A percentile compares a stretch with the other conserved stretches of the same genome.
Evolutionary conservation across 2,113 vertebrate species (phyloP).

Genomic region (Oreotrochilus melanogaster): DNA sequence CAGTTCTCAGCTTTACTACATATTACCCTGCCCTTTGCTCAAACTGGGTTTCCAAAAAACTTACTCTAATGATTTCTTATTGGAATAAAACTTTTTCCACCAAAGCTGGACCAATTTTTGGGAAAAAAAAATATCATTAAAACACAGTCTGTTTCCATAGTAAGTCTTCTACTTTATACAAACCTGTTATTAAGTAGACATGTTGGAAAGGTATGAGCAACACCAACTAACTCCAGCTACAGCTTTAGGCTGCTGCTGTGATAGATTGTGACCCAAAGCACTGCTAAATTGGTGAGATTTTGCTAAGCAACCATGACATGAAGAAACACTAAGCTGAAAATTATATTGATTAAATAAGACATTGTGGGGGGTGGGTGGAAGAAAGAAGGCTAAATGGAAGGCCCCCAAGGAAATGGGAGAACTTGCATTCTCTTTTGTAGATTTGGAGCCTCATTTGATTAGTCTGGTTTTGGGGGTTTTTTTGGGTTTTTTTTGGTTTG

Average conservation of each 20-base stretch:
- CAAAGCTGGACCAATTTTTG: not conserved
- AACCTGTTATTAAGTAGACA: not conserved
- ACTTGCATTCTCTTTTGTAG: not conserved
- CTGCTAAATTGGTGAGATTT: not conserved
- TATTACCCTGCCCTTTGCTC: not conserved
- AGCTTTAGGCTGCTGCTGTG: not conserved
- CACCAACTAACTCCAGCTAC: not conserved
- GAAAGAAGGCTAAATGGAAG: not conserved
- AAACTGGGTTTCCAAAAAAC: not conserved
- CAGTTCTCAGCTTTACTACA: not conserved
- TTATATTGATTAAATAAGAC: constrained; percentile 5
- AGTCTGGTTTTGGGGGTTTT: too few relatives aligned
- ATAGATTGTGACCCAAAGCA: not conserved
- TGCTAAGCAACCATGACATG: not conserved
- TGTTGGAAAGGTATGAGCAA: not conserved
- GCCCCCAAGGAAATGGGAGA: not conserved
- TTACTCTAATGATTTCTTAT: not conserved
- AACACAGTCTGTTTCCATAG: not conserved
- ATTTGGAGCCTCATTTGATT: not conserved
- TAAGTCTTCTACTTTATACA: not conserved
- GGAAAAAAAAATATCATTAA: not conserved
- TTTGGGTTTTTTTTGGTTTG: too few relatives aligned
- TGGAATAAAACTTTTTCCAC: not conserved
- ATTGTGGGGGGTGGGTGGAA: not conserved
- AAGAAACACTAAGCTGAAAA: constrained; percentile 3